Conservation (phyloP, 2,797 vertebrate species). For the Falco berigora region DNA sequence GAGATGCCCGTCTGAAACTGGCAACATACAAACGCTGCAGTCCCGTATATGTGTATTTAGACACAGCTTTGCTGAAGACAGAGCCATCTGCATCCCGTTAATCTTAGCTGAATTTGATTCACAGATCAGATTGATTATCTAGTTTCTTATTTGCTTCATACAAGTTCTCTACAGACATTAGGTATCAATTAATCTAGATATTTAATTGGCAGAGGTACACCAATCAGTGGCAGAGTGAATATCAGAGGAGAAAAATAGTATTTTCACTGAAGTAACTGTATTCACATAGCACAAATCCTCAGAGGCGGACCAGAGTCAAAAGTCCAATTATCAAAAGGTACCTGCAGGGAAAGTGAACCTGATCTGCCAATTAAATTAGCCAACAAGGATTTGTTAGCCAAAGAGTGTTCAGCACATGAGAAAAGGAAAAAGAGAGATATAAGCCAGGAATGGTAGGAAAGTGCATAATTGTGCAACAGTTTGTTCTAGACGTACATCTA, state of each 20-base stretch:
- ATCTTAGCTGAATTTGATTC: neutral
- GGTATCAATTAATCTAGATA: neutral
- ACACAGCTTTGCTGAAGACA: neutral
- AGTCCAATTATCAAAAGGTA: neutral
- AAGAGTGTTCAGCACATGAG: neutral
- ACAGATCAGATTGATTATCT: neutral
- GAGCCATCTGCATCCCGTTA: neutral
- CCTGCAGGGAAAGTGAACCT: neutral
- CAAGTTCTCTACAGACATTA: neutral
- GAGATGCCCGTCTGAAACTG: neutral
- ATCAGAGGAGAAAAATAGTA: neutral
- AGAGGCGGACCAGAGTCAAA: neutral
- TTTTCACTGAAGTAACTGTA: neutral
- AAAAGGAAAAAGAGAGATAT: neutral
- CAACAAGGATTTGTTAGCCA: neutral
- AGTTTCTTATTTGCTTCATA: neutral
- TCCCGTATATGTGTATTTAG: neutral
- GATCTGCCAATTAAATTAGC: neutral
- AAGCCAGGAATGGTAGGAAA: neutral
- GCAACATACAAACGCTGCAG: neutral
- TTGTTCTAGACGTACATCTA: neutral
- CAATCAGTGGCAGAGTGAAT: neutral
- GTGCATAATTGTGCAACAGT: rapidly evolving
- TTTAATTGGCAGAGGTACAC: neutral
- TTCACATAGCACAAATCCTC: neutral